Percentiles rank a stretch among this genome's conserved stretches.
These are phyloP conservation scores for Sipunculus nudus DNA, from an alignment of 2,888 invertebrate species.

Conservation along the genomic window DNA sequence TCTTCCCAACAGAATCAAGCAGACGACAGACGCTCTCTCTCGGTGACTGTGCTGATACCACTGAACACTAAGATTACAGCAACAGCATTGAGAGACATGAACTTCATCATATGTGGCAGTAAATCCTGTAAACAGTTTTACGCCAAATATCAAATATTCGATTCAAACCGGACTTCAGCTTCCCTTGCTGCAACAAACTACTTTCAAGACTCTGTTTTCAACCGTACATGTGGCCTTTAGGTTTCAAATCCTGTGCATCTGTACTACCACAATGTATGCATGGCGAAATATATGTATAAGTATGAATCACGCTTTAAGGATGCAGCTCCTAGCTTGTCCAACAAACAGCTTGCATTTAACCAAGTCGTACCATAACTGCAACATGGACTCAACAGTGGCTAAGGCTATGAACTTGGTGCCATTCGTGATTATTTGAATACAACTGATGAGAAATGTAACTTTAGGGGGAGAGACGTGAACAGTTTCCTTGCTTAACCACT, in stretches of 20 bases:
- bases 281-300: not conserved
- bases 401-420: not conserved
- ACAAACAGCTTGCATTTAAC: not conserved
- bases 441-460: not conserved
- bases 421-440: not conserved
- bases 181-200: not conserved
- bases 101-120: not conserved
- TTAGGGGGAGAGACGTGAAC: not conserved
- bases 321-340: not conserved
- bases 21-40: not conserved
- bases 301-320: not conserved
- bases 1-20: not conserved
- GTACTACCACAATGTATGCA: not conserved
- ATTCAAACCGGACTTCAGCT: not conserved
- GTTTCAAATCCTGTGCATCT: not conserved
- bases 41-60: not conserved
- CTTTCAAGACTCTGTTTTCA: not conserved
- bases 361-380: not conserved
- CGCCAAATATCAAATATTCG: not conserved
- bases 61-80: not conserved
- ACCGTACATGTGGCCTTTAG: not conserved
- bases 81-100: not conserved
- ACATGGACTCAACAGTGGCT: not conserved
- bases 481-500: too few relatives aligned
- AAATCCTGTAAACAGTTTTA: not conserved